A percentile compares a stretch with the other conserved stretches of the same genome.
Conservation (phyloP, 2,113 vertebrate species). For the Dissostichus mawsoni region DNA sequence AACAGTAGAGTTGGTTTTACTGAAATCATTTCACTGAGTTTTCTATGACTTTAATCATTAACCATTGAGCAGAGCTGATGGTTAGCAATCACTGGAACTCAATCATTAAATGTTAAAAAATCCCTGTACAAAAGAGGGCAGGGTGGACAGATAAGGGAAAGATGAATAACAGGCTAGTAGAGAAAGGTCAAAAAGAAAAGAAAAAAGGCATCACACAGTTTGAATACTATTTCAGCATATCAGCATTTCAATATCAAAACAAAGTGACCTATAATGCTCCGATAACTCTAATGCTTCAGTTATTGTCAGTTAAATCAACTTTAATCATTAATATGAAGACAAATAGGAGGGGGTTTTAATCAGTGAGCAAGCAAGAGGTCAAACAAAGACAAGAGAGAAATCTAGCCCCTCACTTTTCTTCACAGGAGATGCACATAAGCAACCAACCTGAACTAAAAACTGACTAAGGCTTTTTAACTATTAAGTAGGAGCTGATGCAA, state of each 20-base stretch:
- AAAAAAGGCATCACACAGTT: too few species aligned
- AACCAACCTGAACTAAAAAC: not conserved
- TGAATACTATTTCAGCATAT: not conserved
- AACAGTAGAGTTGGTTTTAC: not conserved
- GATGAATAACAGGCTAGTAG: not conserved
- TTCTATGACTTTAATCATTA: slow-evolving; percentile 60
- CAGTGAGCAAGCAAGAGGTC: not conserved
- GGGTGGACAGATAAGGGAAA: not conserved
- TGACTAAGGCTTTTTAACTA: not conserved
- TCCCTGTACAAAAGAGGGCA: not conserved
- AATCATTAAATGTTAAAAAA: slow-evolving; percentile 55
- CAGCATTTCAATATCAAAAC: not conserved
- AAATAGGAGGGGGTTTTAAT: not conserved
- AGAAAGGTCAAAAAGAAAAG: not conserved
- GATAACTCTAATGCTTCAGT: not conserved
- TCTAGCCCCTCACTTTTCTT: not conserved
- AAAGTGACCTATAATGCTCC: not conserved
- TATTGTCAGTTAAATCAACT: not conserved
- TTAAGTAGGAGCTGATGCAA: slow-evolving; percentile 28
- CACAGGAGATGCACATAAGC: not conserved
- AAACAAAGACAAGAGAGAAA: not conserved
- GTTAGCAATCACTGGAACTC: slow-evolving; percentile 18
- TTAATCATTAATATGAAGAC: not conserved
- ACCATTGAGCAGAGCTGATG: slow-evolving; percentile 35
- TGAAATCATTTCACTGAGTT: not conserved